phyloP scores from a whole-genome alignment of 2,888 invertebrate species.

The Lithodes maja region DNA sequence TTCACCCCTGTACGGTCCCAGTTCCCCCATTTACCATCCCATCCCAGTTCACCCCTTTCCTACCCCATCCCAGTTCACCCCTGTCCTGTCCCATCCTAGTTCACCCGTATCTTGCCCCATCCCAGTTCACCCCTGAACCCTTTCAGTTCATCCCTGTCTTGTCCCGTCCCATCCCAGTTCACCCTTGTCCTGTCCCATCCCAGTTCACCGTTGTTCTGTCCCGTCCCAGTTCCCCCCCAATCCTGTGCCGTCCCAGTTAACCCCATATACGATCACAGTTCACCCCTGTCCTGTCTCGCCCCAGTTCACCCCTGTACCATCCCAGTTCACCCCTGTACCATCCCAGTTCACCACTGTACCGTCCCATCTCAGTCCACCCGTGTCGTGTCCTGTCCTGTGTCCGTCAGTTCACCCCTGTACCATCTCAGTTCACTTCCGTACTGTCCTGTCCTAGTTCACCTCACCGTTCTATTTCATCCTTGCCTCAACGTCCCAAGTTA shows the following conservation, averaged over 20 bases:
- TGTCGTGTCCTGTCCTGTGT: neutral
- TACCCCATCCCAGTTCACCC: neutral
- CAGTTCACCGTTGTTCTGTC: neutral
- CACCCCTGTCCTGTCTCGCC: neutral
- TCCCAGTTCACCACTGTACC: neutral
- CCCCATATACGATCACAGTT: neutral
- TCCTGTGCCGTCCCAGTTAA: neutral
- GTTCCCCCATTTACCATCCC: no score
- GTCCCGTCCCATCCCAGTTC: neutral
- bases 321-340: neutral
- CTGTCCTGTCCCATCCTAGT: neutral
- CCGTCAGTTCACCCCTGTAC: neutral
- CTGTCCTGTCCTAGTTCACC: constrained; percentile 5
- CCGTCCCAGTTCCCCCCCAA: neutral
- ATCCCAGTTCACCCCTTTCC: neutral
- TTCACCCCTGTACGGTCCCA: no score
- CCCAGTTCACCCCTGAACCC: neutral
- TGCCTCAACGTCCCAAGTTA: neutral
- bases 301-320: neutral
- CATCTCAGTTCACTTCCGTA: neutral
- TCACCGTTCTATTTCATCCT: neutral
- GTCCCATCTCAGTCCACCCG: neutral
- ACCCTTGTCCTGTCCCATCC: neutral
- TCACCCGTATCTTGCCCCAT: neutral
- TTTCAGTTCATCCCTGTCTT: neutral